phyloP scores from a whole-genome alignment of 2,113 vertebrate species.

The Anhinga anhinga region DNA sequence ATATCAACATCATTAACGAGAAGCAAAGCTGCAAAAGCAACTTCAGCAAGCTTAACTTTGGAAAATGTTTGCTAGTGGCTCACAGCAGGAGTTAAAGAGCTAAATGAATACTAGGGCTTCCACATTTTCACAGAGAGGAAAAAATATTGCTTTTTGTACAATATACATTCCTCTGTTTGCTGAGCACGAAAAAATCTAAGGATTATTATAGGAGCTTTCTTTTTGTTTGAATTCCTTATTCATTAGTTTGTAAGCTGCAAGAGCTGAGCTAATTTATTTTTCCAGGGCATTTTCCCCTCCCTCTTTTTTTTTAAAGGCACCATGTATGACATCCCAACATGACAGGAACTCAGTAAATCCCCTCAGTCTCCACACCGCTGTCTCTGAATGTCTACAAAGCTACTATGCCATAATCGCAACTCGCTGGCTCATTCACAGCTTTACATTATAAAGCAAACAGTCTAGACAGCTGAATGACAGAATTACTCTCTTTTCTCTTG shows the following conservation, averaged over 20 bases:
- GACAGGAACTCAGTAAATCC: conserved; percentile 81
- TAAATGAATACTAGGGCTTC: background rate
- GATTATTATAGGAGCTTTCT: conserved; percentile 49
- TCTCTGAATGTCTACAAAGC: conserved; percentile 79
- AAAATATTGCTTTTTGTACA: background rate
- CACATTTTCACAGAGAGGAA: background rate
- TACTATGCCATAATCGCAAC: conserved; percentile 59
- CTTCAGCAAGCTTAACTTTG: background rate
- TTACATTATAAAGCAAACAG: conserved; percentile 81
- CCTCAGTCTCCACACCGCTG: conserved; percentile 70
- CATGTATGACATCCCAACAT: conserved; percentile 58
- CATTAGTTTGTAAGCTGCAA: conserved; percentile 57
- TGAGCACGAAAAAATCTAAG: background rate
- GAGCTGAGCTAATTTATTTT: conserved; percentile 73
- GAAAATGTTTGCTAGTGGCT: conserved; percentile 1
- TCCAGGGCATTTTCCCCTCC: conserved; percentile 41
- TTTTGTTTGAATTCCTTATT: conserved; percentile 61
- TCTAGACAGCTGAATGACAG: conserved; percentile 81
- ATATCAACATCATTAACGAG: background rate
- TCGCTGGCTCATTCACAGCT: conserved; percentile 71
- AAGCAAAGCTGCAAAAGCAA: conserved; percentile 8
- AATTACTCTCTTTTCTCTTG: conserved; percentile 70
- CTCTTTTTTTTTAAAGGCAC: conserved; percentile 57
- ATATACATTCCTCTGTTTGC: background rate
- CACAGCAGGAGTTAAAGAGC: background rate